phyloP scores from a whole-genome alignment of 2,113 vertebrate species.

The Egretta garzetta region DNA sequence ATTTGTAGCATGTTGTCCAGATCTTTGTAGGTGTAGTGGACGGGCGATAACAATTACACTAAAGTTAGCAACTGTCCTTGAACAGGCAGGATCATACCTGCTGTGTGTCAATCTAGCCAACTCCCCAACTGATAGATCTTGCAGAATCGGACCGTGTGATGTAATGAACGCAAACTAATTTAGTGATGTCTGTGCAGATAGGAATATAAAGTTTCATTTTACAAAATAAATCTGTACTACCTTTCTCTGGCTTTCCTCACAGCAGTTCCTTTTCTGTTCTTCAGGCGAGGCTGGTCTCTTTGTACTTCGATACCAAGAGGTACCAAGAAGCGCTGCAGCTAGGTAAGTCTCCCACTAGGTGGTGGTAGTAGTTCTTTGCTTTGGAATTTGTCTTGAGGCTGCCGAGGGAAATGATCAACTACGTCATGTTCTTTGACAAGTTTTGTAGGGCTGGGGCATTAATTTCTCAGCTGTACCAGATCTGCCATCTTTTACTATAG shows the following conservation, averaged over 20 bases:
- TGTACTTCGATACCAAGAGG: conserved; percentile 98
- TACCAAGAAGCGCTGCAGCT: conserved; percentile 96
- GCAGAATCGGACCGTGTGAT: background rate
- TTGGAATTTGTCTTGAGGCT: background rate
- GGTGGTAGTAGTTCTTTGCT: conserved; percentile 18
- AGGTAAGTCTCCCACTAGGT: conserved; percentile 81
- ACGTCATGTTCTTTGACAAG: background rate
- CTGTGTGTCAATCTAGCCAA: background rate
- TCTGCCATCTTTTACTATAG: background rate
- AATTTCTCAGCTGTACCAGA: background rate
- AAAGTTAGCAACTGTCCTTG: background rate
- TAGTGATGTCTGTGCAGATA: background rate
- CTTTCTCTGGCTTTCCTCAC: conserved; percentile 37
- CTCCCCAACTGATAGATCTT: background rate
- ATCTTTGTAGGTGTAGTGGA: accelerated
- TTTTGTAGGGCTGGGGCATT: background rate
- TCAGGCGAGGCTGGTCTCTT: conserved; percentile 93
- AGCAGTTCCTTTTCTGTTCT: conserved; percentile 65
- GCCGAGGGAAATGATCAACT: background rate
- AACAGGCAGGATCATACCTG: background rate
- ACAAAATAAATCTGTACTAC: background rate
- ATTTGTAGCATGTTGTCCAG: background rate
- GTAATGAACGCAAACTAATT: background rate
- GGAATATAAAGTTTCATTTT: background rate
- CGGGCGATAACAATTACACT: accelerated